These are phyloP conservation scores for Danio albolineatus DNA, from an alignment of 2,797 vertebrate genomes.

Conservation along the genomic window DNA sequence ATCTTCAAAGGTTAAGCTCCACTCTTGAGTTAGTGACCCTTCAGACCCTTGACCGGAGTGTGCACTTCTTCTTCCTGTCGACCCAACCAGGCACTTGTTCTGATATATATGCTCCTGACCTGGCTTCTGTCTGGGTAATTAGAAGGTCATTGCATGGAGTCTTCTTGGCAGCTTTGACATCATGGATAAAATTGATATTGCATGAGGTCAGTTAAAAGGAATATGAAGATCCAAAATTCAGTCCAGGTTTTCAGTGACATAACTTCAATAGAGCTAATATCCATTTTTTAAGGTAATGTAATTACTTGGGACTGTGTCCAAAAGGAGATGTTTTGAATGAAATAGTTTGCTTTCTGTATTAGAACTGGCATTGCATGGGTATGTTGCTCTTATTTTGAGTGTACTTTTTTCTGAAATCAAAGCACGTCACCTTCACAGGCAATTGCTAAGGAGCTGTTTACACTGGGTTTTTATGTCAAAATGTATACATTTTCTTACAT, in stretches of 20 bases:
- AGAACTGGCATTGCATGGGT: background rate
- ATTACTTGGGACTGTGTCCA: slow-evolving; percentile 13
- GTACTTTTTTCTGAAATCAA: background rate
- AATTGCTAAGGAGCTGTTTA: too few relatives aligned
- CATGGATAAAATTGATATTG: slow-evolving; percentile 29
- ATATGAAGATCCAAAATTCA: slow-evolving; percentile 27
- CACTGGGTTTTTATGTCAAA: too few relatives aligned
- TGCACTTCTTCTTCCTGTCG: slow-evolving; percentile 41
- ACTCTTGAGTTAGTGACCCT: slow-evolving; percentile 38
- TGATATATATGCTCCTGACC: slow-evolving; percentile 41
- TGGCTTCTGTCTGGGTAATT: slow-evolving; percentile 49
- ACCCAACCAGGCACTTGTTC: slow-evolving; percentile 32
- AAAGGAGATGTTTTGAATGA: slow-evolving; percentile 3
- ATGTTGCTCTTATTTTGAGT: background rate
- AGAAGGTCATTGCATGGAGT: slow-evolving; percentile 29
- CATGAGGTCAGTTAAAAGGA: slow-evolving; percentile 39
- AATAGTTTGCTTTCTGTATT: background rate
- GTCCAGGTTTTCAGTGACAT: background rate
- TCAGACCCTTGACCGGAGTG: slow-evolving; percentile 46
- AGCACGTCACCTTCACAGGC: too few relatives aligned
- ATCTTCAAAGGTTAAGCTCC: slow-evolving; percentile 39
- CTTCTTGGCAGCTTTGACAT: slow-evolving; percentile 41
- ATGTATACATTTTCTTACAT: too few relatives aligned
- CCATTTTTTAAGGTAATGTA: background rate
- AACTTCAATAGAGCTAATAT: background rate